Evolutionary conservation across 2,113 vertebrate species (phyloP), one percentile per base, ranked within the genome.

Genomic region (Enhydra lutris): DNA sequence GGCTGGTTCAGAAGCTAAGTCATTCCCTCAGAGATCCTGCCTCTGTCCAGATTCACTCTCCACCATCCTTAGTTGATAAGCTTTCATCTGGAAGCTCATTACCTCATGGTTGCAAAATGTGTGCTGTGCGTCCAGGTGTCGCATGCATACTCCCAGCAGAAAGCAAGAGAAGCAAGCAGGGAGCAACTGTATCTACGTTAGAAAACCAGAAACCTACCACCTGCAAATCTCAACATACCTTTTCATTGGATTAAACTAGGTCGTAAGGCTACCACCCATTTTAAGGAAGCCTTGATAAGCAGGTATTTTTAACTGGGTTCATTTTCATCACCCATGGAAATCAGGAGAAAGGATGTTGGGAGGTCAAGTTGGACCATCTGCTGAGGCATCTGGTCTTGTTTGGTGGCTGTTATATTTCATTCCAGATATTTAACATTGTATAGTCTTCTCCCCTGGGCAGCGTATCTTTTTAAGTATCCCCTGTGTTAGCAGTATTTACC

Each of bases 401-500:
- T 95, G 84, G 95, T 97, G 88, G 50, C 87, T 95, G 74, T 96
- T 97, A 94, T 61, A 91, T 97, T 97, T 97, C 91, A 92, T 97
- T 97, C 95, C 63, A 90, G 94, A 85, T 94, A 92, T 61, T 98
- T 97, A 97, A 73, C 80, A 81, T 76, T 76, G 17, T 85, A 95
- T 79, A 61, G 74, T 78, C 86, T 79, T 83, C 71, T 97, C 88
- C 93, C 94, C 55, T 84, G 94, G 84, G 92, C 29, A 92, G 21
- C 76, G 31, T 90, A 90, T 80, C 92, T 83, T 96, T 96, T 95
- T 86, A 92, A 94, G 79, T 61, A 89, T 92, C 76, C 10, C 42
- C 57, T 89, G 82, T 76, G 42, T 96, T 82, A 89, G 85, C 88
- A 96, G 74, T 91, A 50, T 83, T 97, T 98, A 91, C 65, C 91